A percentile compares a stretch with the other conserved stretches of the same genome.
phyloP scores from a whole-genome alignment of 1,140 invertebrate genomes.

The Archivesica marissinica region DNA sequence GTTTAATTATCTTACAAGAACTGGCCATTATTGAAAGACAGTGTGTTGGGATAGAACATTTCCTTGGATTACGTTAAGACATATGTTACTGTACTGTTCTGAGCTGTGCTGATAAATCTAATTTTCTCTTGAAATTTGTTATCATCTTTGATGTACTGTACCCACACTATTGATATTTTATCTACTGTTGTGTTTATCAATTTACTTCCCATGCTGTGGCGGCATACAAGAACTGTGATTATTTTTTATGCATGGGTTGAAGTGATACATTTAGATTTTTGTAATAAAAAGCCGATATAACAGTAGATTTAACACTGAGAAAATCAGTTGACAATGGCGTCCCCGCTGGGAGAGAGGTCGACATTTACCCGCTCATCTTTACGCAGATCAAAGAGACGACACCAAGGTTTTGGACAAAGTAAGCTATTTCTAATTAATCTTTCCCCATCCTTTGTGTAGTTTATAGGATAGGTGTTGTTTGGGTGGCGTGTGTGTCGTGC shows the following conservation, averaged over 20 bases:
- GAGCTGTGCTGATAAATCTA: too few relatives aligned
- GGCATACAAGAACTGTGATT: constrained; percentile 4
- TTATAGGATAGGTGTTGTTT: too few relatives aligned
- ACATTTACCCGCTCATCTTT: constrained; percentile 60
- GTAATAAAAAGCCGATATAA: background rate
- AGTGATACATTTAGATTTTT: background rate
- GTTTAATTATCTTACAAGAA: constrained; percentile 13
- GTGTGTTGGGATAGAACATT: too few relatives aligned
- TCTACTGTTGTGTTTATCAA: background rate
- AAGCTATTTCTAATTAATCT: constrained; percentile 38
- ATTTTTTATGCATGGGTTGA: constrained; percentile 13
- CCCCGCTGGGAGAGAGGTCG: constrained; percentile 42
- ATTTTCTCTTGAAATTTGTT: too few relatives aligned
- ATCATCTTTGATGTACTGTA: too few relatives aligned
- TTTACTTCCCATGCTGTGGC: constrained; percentile 30
- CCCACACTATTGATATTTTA: too few relatives aligned
- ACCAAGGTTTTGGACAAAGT: constrained; percentile 66
- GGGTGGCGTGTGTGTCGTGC: too few relatives aligned
- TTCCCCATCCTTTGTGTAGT: too few relatives aligned
- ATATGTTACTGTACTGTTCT: too few relatives aligned
- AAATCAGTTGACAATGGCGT: constrained; percentile 47
- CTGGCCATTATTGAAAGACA: too few relatives aligned
- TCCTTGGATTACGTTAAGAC: too few relatives aligned
- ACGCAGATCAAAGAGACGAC: constrained; percentile 66
- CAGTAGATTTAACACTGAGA: background rate